Evolutionary conservation across 2,888 invertebrate species (phyloP).

Genomic region (Andrena fulva): DNA sequence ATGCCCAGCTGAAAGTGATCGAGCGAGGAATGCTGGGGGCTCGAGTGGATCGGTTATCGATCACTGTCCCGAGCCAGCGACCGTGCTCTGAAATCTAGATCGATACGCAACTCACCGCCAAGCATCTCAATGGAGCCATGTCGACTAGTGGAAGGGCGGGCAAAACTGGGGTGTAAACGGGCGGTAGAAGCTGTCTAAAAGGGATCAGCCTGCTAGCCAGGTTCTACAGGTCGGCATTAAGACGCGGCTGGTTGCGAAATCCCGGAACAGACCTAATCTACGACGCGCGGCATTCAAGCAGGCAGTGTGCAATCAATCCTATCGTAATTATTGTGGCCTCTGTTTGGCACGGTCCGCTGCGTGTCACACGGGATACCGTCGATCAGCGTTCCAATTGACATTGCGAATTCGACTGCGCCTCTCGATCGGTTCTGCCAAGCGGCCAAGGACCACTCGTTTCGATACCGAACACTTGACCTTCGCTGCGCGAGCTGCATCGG

Average conservation of each 20-base stretch:
- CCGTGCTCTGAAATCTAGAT: neutral
- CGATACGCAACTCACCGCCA: neutral
- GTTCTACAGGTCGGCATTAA: neutral
- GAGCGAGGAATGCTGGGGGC: conserved; percentile 1
- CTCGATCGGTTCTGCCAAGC: conserved; percentile 47
- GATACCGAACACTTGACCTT: conserved; percentile 40
- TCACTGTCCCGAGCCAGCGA: neutral
- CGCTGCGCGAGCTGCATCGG: neutral
- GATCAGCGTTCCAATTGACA: conserved; percentile 73
- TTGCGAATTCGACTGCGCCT: conserved; percentile 64
- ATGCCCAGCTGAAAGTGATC: conserved; percentile 8
- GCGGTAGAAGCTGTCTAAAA: neutral
- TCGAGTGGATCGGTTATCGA: conserved; percentile 2
- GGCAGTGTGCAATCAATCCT: conserved; percentile 3
- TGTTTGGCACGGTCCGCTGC: conserved; percentile 57
- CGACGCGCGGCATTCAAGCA: conserved; percentile 26
- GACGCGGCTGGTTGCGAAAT: conserved; percentile 3
- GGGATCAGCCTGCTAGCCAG: neutral
- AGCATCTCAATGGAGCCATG: too few species aligned
- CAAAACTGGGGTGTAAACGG: neutral
- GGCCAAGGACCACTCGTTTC: conserved; percentile 39
- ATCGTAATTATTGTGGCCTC: conserved; percentile 40
- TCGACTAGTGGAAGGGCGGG: too few species aligned
- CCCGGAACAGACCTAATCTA: neutral
- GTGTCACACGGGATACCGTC: conserved; percentile 69